Evolutionary conservation across 2,113 vertebrate genomes (phyloP).

Genomic region (Chitala chitala): DNA sequence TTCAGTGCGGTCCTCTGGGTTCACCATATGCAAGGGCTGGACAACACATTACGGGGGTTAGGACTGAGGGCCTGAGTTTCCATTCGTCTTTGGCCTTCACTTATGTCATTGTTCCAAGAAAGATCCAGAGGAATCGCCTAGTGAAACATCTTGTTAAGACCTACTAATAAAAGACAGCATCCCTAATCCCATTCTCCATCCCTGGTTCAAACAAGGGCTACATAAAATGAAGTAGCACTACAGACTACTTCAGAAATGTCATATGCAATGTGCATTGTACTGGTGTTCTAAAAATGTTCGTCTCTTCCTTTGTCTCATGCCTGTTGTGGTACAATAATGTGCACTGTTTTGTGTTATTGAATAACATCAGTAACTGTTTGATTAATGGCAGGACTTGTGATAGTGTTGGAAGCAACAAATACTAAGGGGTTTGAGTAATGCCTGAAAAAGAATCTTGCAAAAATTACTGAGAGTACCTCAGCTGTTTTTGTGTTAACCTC

Average conservation of each 20-base stretch:
- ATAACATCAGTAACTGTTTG: neutral
- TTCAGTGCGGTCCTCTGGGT: slow-evolving; percentile 12
- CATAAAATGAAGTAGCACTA: neutral
- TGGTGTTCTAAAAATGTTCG: neutral
- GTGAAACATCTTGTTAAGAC: neutral
- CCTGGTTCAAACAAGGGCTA: slow-evolving; percentile 21
- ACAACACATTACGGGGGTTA: slow-evolving; percentile 30
- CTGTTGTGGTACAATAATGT: neutral
- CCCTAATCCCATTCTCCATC: neutral
- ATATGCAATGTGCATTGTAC: slow-evolving; percentile 1
- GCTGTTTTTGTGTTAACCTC: neutral
- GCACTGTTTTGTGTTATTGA: neutral
- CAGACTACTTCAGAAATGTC: neutral
- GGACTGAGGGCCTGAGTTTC: slow-evolving; percentile 14
- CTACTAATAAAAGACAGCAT: neutral
- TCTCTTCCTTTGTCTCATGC: neutral
- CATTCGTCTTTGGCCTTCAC: neutral
- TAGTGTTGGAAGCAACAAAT: neutral
- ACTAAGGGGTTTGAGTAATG: neutral
- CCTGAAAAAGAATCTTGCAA: neutral
- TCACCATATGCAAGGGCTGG: slow-evolving; percentile 34
- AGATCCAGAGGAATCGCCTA: neutral
- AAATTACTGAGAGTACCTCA: neutral
- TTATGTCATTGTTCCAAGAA: neutral
- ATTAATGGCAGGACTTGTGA: neutral